A percentile compares a stretch with the other conserved stretches of the same genome.
phyloP scores from a whole-genome alignment of 1,140 invertebrate species.

The Macrobrachium rosenbergii region DNA sequence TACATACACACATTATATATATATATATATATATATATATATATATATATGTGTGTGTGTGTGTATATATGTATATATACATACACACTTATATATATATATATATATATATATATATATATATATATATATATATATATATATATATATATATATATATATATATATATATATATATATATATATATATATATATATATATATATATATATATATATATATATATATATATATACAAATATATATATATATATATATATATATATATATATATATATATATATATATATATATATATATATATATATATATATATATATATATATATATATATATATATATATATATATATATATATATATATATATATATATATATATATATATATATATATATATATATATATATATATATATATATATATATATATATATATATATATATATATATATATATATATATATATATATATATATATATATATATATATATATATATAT shows the following conservation, averaged over 20 bases:
- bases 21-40: no score
- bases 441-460: slow-evolving; percentile 1
- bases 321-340: background rate
- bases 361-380: slow-evolving; percentile 10
- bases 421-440: slow-evolving; percentile 24
- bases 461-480: background rate
- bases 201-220: no score
- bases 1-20: no score
- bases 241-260: background rate
- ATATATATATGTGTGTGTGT: no score
- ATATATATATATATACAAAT: no score
- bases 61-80: no score
- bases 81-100: no score
- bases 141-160: no score
- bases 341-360: slow-evolving; percentile 8
- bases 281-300: background rate
- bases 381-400: slow-evolving; percentile 35
- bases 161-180: no score
- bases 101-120: no score
- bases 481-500: background rate
- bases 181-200: no score
- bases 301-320: background rate
- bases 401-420: slow-evolving; percentile 35
- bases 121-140: no score
- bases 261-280: background rate